Evolutionary conservation across 2,888 invertebrate genomes (phyloP).

Genomic region (Mermis nigrescens): DNA sequence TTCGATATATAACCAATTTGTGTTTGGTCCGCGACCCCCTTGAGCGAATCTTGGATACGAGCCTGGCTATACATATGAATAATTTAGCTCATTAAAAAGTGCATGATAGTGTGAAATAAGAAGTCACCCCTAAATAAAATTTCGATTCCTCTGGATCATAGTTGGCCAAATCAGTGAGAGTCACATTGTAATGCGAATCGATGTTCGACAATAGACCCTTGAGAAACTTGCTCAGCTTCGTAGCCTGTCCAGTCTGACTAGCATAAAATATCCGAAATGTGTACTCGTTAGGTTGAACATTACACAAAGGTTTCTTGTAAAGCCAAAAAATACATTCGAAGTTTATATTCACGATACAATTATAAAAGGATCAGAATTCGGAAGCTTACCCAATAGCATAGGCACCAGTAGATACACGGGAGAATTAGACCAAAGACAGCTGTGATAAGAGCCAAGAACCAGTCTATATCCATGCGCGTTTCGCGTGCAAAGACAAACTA

Average conservation of each 20-base stretch:
- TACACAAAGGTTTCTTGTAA: too few relatives aligned
- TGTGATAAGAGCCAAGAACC: constrained; percentile 14
- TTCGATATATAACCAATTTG: too few relatives aligned
- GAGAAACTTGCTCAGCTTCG: background rate
- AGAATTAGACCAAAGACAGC: constrained; percentile 24
- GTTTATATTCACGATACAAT: too few relatives aligned
- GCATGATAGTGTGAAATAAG: too few relatives aligned
- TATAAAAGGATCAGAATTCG: too few relatives aligned
- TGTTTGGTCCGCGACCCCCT: too few relatives aligned
- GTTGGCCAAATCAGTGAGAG: background rate
- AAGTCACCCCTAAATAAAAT: background rate
- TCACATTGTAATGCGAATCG: background rate
- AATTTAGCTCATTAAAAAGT: too few relatives aligned
- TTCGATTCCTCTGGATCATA: background rate
- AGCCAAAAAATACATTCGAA: too few relatives aligned
- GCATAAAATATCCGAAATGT: background rate
- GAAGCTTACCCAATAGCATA: background rate
- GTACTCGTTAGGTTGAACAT: background rate
- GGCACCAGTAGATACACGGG: constrained; percentile 18
- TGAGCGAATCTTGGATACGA: too few relatives aligned
- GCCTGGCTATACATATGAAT: too few relatives aligned
- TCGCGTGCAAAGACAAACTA: too few relatives aligned
- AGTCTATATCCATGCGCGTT: background rate
- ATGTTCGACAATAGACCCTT: background rate
- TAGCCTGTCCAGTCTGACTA: background rate